Evolutionary conservation across 2,888 invertebrate genomes (phyloP).

Genomic region (Drosophila niveifrons): DNA sequence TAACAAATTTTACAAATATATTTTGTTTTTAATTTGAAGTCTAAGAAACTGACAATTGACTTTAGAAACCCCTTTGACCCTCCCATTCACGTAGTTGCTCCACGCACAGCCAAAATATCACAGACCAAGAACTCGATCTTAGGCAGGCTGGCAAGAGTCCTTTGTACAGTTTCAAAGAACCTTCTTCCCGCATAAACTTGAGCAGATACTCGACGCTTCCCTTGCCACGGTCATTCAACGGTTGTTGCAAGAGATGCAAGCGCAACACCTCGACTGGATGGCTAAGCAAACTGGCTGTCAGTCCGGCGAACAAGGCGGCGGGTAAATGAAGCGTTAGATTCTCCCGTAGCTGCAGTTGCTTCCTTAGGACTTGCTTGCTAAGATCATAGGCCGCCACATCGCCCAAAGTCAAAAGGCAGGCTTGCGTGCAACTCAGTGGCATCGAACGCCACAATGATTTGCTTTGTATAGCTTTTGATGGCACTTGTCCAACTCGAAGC

Average conservation of each 20-base stretch:
- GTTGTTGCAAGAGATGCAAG: conserved; percentile 62
- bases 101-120: conserved; percentile 95
- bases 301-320: conserved; percentile 56
- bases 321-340: conserved; percentile 41
- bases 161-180: conserved; percentile 92
- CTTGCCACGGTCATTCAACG: conserved; percentile 81
- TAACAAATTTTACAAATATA: not conserved
- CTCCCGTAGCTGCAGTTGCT: conserved; percentile 33
- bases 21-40: not conserved
- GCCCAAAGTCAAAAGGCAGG: conserved; percentile 60
- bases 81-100: conserved; percentile 90
- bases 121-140: conserved; percentile 95
- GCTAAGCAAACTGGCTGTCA: conserved; percentile 55
- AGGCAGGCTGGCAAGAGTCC: conserved; percentile 96
- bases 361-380: conserved; percentile 54
- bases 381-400: conserved; percentile 64
- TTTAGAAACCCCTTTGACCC: conserved; percentile 85
- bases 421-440: conserved; percentile 57
- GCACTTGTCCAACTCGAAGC: conserved; percentile 20
- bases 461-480: not conserved
- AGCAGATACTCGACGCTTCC: conserved; percentile 93
- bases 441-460: conserved; percentile 53
- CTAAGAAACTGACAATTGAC: not conserved
- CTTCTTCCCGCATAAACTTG: conserved; percentile 93
- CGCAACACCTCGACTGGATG: conserved; percentile 65